A percentile compares a stretch with the other conserved stretches of the same genome.
These are phyloP conservation scores for Calypte anna DNA, from an alignment of 2,113 vertebrate genomes.

Conservation along the genomic window DNA sequence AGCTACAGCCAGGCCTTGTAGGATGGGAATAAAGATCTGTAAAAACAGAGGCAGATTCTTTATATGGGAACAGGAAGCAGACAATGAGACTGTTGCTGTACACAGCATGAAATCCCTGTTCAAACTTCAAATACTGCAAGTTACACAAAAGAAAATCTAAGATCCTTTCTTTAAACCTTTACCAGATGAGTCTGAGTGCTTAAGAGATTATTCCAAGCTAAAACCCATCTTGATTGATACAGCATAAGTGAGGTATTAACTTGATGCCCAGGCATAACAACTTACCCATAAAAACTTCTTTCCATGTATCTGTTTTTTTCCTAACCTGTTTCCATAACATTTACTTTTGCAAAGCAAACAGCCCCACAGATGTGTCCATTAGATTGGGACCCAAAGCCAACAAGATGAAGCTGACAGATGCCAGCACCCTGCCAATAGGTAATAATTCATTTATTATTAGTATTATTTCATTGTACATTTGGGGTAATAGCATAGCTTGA, in stretches of 20 bases:
- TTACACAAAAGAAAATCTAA: neutral
- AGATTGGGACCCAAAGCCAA: neutral
- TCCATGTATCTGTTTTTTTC: neutral
- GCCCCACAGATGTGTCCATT: neutral
- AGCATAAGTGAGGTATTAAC: neutral
- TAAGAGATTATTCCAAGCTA: neutral
- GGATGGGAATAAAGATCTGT: constrained; percentile 95
- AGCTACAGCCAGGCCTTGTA: constrained; percentile 92
- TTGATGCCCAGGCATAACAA: neutral
- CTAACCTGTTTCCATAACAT: neutral
- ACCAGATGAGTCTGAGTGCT: neutral
- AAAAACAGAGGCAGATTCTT: constrained; percentile 11
- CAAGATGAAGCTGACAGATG: neutral
- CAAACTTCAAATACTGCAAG: neutral
- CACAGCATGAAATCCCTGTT: neutral
- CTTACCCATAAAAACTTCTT: neutral
- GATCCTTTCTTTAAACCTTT: neutral
- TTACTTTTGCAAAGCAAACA: neutral
- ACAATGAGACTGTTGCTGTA: neutral
- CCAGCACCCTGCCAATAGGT: neutral
- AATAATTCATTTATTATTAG: too few species aligned
- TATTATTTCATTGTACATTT: neutral
- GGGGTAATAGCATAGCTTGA: neutral
- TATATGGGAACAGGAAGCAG: neutral
- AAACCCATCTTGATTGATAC: neutral